phyloP scores from a whole-genome alignment of 2,888 invertebrate species.

The Acanthoscelides obtectus region DNA sequence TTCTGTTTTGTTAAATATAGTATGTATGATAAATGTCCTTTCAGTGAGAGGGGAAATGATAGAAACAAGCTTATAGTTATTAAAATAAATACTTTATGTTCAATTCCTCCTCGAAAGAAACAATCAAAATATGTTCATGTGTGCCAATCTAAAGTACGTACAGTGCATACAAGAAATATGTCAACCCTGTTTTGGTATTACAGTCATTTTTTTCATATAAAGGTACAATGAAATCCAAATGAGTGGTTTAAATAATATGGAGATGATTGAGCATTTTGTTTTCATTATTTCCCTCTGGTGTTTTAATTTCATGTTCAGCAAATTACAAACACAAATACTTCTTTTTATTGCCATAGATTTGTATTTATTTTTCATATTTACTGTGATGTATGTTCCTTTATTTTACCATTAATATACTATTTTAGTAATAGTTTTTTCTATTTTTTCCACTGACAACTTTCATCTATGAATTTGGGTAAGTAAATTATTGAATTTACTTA shows the following conservation, averaged over 20 bases:
- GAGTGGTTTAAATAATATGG: too few species aligned
- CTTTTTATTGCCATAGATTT: not conserved
- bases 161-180: too few species aligned
- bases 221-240: too few species aligned
- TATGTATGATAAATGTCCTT: not conserved
- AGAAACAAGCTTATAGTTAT: not conserved
- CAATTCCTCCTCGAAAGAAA: too few species aligned
- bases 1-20: not conserved
- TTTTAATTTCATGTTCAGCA: not conserved
- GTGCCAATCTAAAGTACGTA: too few species aligned
- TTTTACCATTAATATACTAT: conserved; percentile 3
- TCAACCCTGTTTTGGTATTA: too few species aligned
- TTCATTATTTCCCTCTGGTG: not conserved
- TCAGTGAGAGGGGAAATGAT: not conserved
- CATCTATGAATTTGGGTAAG: too few species aligned
- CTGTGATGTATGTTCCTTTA: conserved; percentile 3
- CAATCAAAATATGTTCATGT: too few species aligned
- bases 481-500: too few species aligned
- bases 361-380: not conserved
- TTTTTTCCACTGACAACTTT: too few species aligned
- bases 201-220: too few species aligned
- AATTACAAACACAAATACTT: not conserved
- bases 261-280: not conserved
- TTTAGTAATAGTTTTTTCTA: not conserved
- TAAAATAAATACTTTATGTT: too few species aligned